Evolutionary conservation across 64 coral and sea anemone genomes (phyloP), one percentile per base, ranked within the genome.

Genomic region (Montipora efflorescens): DNA sequence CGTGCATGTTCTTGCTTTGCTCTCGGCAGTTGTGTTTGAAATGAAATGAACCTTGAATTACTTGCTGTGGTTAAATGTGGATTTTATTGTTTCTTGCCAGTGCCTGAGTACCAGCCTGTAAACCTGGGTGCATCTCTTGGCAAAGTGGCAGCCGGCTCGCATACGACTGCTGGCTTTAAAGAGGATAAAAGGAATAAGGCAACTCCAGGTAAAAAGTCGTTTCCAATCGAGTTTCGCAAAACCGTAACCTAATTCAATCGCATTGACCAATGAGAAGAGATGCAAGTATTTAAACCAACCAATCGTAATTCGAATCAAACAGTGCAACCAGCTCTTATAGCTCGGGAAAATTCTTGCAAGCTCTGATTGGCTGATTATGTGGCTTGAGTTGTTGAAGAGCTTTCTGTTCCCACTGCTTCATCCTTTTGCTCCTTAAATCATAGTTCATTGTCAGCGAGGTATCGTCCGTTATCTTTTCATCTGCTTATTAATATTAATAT

Each of bases 131-230:
- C 95, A 68, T 49, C 89, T 13, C 79, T 87, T 9, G 98, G 98
- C 8, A 99, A 95, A 78, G 90, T 99, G 8, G 57, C 89, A 0
- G 77, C 59, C 51, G 98, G 98, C 18, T 89, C 95, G 49, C 89
- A 96, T 15, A 90, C 94, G 21, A 99, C 95, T 5, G 77, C 98
- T 44, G 84, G 92, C 6, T 99, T 99, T 77, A 96, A 99, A 77
- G 98, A 99, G 66, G 98, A 99, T 62, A 99, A 99, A 62, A 96
- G 92, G 64, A 99, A 99, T 48, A 99, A 99, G 79, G 95, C 95
- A 19, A 94, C 93, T 50, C 98, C 98, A 73, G 98, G 98, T 99
- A 75, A 81, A 48, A 64, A 12, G 14, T 12, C 61, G 10, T 10
- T 55, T 55, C 6, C 52, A 55, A 10, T 55, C 5, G 10, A 55